These are phyloP conservation scores for Altica lythri DNA, from an alignment of 2,888 invertebrate species.

Conservation along the genomic window DNA sequence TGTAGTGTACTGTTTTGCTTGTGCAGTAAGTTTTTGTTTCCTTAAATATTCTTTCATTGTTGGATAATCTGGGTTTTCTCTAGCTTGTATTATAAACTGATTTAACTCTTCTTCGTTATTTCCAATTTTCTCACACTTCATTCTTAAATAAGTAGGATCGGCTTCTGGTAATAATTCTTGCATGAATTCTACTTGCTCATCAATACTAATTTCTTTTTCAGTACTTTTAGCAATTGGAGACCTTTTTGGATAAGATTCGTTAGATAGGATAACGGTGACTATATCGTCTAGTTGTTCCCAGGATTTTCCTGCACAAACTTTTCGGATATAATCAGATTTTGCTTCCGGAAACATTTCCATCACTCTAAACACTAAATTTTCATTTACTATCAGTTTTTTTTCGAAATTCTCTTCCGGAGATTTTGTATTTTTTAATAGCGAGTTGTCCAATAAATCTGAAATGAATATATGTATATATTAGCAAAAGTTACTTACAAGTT, in stretches of 20 bases:
- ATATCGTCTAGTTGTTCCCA: slow-evolving; percentile 38
- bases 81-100: slow-evolving; percentile 39
- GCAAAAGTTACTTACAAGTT: no score
- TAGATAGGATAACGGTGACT: slow-evolving; percentile 34
- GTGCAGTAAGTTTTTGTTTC: slow-evolving; percentile 50
- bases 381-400: no score
- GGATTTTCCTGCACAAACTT: slow-evolving; percentile 38
- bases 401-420: no score
- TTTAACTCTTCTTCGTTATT: slow-evolving; percentile 39
- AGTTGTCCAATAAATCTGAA: no score
- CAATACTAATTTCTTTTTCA: slow-evolving; percentile 36
- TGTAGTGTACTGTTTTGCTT: slow-evolving; percentile 55
- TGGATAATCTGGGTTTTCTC: slow-evolving; percentile 46
- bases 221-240: slow-evolving; percentile 19
- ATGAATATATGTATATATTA: no score
- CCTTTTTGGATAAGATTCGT: slow-evolving; percentile 44
- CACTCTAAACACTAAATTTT: slow-evolving; percentile 35
- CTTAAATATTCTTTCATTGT: slow-evolving; percentile 47
- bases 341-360: slow-evolving; percentile 49
- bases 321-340: slow-evolving; percentile 43
- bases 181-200: slow-evolving; percentile 45
- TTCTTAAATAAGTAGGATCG: slow-evolving; percentile 45
- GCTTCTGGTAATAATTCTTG: slow-evolving; percentile 48
- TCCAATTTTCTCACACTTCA: slow-evolving; percentile 38
- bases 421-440: no score